Conservation (phyloP, 2,113 vertebrate genomes). For the Jaculus jaculus region DNA sequence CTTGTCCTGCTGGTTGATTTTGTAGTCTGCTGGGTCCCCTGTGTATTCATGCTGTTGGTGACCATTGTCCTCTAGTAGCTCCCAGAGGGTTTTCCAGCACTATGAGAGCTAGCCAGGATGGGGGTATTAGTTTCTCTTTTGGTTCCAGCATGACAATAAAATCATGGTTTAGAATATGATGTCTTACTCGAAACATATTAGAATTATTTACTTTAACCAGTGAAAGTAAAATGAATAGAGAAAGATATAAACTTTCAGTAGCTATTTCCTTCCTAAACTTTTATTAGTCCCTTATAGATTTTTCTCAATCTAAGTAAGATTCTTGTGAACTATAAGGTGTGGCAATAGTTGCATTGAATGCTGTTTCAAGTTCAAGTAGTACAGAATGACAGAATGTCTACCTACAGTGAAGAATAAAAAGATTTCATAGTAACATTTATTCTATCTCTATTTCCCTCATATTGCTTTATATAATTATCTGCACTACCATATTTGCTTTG, state of each 20-base stretch:
- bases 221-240: constrained; percentile 21
- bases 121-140: too few species aligned
- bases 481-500: background rate
- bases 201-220: background rate
- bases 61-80: too few species aligned
- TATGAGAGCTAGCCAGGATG: too few species aligned
- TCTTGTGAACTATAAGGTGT: background rate
- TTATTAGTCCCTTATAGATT: background rate
- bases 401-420: background rate
- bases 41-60: too few species aligned
- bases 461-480: background rate
- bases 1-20: too few species aligned
- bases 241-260: background rate
- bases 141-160: too few species aligned
- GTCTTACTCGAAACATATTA: background rate
- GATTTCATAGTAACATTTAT: background rate
- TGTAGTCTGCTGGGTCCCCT: too few species aligned
- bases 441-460: background rate
- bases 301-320: background rate
- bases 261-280: background rate
- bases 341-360: background rate
- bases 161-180: too few species aligned
- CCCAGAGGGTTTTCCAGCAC: too few species aligned
- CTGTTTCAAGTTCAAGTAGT: background rate
- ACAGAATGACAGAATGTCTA: background rate